Evolutionary conservation across 1,140 invertebrate species (phyloP), one percentile per base, ranked within the genome.

Genomic region (Hyles euphorbiae): DNA sequence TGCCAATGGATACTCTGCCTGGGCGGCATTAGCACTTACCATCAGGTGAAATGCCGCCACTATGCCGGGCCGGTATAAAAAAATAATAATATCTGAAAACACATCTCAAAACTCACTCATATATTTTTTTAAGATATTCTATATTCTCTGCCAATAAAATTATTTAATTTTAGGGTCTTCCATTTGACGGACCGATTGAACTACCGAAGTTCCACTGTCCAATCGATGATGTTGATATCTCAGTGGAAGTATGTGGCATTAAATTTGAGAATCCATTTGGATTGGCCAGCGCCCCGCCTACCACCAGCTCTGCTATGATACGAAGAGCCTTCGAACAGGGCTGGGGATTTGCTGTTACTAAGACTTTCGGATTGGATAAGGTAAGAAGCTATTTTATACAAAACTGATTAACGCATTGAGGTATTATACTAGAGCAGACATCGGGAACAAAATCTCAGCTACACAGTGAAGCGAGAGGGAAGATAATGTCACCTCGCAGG

Each of bases 211-310:
- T 99, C 81, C 94, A 95, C 80, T 97, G 96, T 3, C 92, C 96
- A 0, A 97, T 99, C 52, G 98, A 99, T 78, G 91, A 95, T 3
- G 97, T 99, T 2, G 98, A 99, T 78, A 87, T 99, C 1, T 96
- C 95, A 54, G 93, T 98, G 5, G 94, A 97, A 78, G 91, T 99
- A 61, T 99, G 98, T 83, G 97, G 98, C 0, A 83, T 99, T 2
- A 95, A 94, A 74, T 99, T 99, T 82, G 94, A 95, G 80, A 99
- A 99, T 91, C 98, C 98, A 0, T 99, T 99, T 82, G 98, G 98
- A 0, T 84, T 99, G 46, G 98, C 98, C 9, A 98, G 97, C 44
- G 98, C 98, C 1, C 97, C 98, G 10, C 98, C 98, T 0, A 96
- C 97, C 2, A 99, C 98, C 10, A 94, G 94, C 51, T 94, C 95